Base-by-base conservation (phyloP, 2,797 vertebrate species). In the Mallotus villosus region DNA sequence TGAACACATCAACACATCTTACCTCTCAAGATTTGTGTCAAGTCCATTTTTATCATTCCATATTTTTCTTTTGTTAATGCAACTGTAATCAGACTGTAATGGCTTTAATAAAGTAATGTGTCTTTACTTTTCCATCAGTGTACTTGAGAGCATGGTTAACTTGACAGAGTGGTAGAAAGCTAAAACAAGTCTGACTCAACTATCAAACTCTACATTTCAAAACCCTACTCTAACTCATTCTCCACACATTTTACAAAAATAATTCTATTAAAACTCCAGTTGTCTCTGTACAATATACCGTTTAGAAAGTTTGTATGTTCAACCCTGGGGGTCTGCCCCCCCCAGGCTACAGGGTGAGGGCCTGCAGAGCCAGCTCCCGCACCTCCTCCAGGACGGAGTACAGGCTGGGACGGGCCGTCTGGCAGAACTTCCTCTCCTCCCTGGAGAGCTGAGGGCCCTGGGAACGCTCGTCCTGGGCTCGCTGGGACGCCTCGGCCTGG, bases 351-450 rank as follows among this genome's bases (percentile, higher is more conserved):
- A 46, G 41, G 11, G 41, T 7, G 2, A 46, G 41, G 2, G 41
- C 3, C 41, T 46, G 68, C 29, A 99, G 88, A 0, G 97, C 95
- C 67, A 96, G 86, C 78, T 97, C 96, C 41, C 91, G 86, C 24
- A 99, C 92, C 86, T 99, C 95, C 87, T 99, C 95, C 79, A 99
- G 89, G 27, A 99, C 77, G 0, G 89, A 89, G 86, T 99, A 99
- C 0, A 99, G 91, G 67, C 95, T 98, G 0, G 86, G 88, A 0
- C 86, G 90, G 75, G 89, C 93, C 59, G 93, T 98, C 85, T 99
- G 98, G 65, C 92, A 73, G 84, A 95, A 99, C 81, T 97, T 86
- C 29, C 41, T 79, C 59, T 93, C 93, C 32, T 95, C 94, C 71
- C 84, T 90, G 79, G 91, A 92, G 27, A 92, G 74, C 62, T 74